Base-by-base conservation (phyloP, 2,888 invertebrate genomes). In the Lasioglossum morio region DNA sequence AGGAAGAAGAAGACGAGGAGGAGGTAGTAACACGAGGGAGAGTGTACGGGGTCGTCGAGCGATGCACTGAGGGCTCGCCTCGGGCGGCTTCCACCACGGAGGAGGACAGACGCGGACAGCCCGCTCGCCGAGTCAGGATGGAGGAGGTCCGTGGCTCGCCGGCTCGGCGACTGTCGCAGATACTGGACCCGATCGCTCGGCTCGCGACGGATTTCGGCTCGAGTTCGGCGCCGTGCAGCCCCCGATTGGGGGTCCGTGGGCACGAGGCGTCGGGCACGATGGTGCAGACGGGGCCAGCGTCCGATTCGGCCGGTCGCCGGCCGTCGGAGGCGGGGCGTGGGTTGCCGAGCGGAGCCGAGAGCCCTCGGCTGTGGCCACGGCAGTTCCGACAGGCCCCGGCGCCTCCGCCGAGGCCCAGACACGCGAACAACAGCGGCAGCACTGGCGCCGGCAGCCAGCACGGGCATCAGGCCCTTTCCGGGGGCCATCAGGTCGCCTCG, bases 121-220 rank as follows among this genome's bases (percentile, higher is more conserved):
- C 72, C 63, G 37, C 70, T 75, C 60, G 66, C 40, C 48, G 30
- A 72, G 43, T 53, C 43, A 87, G 75, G 73, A 95, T 95, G 95
- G 95, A 95, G 88, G 95, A 95, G 89, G 94, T 94, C 70, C 92
- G 94, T 40, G 93, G 95, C n/a, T 96, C 97, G 77, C 95, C 96
- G 93, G 96, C 97, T 95, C 96, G 97, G 93, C 97, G 98, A 94
- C 96, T 98, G 95, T 98, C 98, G 95, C 97, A 98, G 96, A 97
- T 98, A 92, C 97, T 98, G 95, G 98, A 98, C 95, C 98, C 98
- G 91, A 96, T 98, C 93, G 96, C 97, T 88, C 96, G 97, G 95
- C 96, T 98, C 88, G 81, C 91, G 72, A 93, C 94, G 83, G 94
- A 95, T 84, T 93, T 94, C 76, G 93, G 93, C 66, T 94, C 95